Evolutionary conservation across 1,140 invertebrate genomes (phyloP).

Genomic region (Subanguina moxae): DNA sequence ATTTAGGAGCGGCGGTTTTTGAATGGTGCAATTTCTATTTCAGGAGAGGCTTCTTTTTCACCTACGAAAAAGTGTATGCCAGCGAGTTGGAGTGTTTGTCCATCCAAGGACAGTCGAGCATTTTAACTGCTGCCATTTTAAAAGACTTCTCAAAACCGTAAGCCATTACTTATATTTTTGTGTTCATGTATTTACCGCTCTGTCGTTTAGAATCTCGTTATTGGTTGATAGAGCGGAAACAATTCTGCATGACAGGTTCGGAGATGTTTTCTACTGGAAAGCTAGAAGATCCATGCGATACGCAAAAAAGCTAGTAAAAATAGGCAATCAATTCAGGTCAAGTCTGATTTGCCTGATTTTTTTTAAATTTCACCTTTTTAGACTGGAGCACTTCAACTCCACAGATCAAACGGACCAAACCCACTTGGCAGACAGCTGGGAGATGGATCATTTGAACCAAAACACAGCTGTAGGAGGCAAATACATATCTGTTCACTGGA

Average conservation of each 20-base stretch:
- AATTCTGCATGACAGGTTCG: conserved; percentile 79
- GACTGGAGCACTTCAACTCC: conserved; percentile 69
- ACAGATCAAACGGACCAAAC: conserved; percentile 68
- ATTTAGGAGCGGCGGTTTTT: neutral
- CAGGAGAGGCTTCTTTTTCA: conserved; percentile 67
- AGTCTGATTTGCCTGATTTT: conserved; percentile 6
- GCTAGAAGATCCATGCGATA: conserved; percentile 82
- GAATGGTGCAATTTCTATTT: neutral
- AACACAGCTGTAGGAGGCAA: conserved; percentile 67
- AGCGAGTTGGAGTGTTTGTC: conserved; percentile 72
- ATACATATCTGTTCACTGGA: conserved; percentile 76
- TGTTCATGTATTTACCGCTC: neutral
- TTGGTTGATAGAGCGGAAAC: conserved; percentile 83
- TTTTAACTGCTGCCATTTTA: conserved; percentile 63
- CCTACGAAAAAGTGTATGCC: conserved; percentile 66
- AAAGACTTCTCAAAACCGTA: neutral
- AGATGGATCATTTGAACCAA: conserved; percentile 62
- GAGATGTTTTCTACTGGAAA: conserved; percentile 76
- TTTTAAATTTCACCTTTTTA: conserved; percentile 13
- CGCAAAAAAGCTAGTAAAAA: conserved; percentile 68
- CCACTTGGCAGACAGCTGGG: conserved; percentile 66
- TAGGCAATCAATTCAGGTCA: conserved; percentile 71
- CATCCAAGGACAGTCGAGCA: conserved; percentile 74
- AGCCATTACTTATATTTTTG: too few relatives aligned
- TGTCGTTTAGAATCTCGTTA: conserved; percentile 64